Percentiles rank a stretch among this genome's conserved stretches.
These are phyloP conservation scores for Rhamnusium bicolor DNA, from an alignment of 2,888 invertebrate species.

Conservation along the genomic window DNA sequence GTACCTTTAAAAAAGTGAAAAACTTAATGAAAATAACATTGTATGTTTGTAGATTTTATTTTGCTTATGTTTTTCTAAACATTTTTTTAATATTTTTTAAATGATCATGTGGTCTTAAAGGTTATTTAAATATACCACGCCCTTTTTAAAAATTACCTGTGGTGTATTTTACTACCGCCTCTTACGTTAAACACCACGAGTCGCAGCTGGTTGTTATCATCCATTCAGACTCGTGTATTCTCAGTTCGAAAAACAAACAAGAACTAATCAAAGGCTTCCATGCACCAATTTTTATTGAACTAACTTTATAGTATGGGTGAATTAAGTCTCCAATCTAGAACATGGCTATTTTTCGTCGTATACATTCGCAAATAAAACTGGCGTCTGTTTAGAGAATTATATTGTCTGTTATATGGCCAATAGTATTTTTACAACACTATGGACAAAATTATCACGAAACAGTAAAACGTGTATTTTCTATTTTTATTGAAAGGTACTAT, in stretches of 20 bases:
- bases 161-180: too few species aligned
- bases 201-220: background rate
- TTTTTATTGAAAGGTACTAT: constrained; percentile 37
- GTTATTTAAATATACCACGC: too few species aligned
- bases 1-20: too few species aligned
- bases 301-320: constrained; percentile 26
- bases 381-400: constrained; percentile 47
- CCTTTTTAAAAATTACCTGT: too few species aligned
- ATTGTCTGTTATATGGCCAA: constrained; percentile 37
- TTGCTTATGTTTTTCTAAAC: too few species aligned
- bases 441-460: constrained; percentile 7
- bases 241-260: constrained; percentile 17
- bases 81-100: too few species aligned
- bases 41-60: too few species aligned
- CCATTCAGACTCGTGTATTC: background rate
- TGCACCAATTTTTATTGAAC: constrained; percentile 39
- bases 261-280: constrained; percentile 28
- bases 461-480: constrained; percentile 33
- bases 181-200: too few species aligned
- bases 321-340: constrained; percentile 26
- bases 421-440: constrained; percentile 29
- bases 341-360: constrained; percentile 15
- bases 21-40: too few species aligned
- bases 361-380: constrained; percentile 35
- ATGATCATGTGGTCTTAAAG: too few species aligned